Base-by-base conservation (phyloP, 2,797 vertebrate genomes). In the Muscicapa comitata region DNA sequence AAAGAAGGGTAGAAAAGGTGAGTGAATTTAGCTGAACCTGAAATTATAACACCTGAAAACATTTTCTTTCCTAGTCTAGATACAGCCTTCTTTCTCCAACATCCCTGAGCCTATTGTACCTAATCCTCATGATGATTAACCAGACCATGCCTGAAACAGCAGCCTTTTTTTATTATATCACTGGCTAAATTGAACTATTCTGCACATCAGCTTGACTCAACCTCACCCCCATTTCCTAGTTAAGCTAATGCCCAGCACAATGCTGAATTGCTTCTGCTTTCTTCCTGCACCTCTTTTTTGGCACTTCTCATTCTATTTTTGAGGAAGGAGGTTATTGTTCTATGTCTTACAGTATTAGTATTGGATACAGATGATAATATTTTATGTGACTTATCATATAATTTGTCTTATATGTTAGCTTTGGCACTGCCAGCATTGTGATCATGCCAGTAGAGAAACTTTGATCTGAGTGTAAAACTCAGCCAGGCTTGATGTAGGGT, bases 321-420 rank as follows among this genome's bases (percentile, higher is more conserved):
- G 55, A 84, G 73, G 90, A 81, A 91, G 62, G 76, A 93, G 43
- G 48, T 42, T 79, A 88, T 25, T 35, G n/a, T 91, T 92, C 70
- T 91, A 50, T 38, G 31, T 88, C 59, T 92, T 86, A 76, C 31
- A 61, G 10, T 91, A 86, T 93, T 94, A 81, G 55, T 78, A 48
- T 59, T 97, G 95, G 95, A 94, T 86, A 75, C 50, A 87, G 85
- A 91, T 94, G 37, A 94, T 66, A 86, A 40, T 86, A 90, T 83
- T 88, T 91, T 70, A 55, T 88, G 28, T 45, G 75, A 89, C 23
- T 93, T 95, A 95, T 91, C 81, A 84, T 94, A 93, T 94, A 71
- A 91, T 93, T 94, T 94, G 76, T 94, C 87, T 76, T 94, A 50
- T 92, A 73, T 92, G 74, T 94, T 96, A 90, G 70, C 86, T 90